Base-by-base conservation (phyloP, 2,888 invertebrate species). In the Cantharis lateralis region DNA sequence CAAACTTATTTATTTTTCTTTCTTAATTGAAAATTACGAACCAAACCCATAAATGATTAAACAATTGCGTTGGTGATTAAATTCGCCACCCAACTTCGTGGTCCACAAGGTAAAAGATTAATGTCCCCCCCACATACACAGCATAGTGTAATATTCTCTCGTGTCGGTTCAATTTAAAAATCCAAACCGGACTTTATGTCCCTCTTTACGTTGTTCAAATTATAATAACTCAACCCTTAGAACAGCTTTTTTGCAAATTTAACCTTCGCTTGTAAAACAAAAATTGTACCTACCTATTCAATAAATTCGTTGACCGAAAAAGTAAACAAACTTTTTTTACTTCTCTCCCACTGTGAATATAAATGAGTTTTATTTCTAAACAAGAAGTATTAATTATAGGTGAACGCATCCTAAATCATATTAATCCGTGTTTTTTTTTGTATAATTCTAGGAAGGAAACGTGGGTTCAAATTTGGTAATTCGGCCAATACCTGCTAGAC, bases 381-480 rank as follows among this genome's bases (percentile, higher is more conserved):
- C 48, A 48, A 48, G 48, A 48, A 48, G 48, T 48, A 48, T 48
- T 48, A 48, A 48, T 48, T 48, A 48, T 48, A 48, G 48, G 48
- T 48, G 48, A 48, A 48, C n/a, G 48, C 48, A 48, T 48, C 48
- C 48, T 48, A 48, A 48, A 48, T 48, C 48, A 48, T 48, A 62
- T 15, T 15, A 24, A 71, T 11, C 62, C 15, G 48, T n/a, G 13
- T 32, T 11, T 72, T 32, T 62, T 62, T 72, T 62, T 73, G 11
- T 26, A 13, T 63, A 18, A 15, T 82, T 82, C 69, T 91, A 97
- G 97, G 96, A 97, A 89, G 97, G 97, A 82, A 96, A 96, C 83
- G 96, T 98, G 82, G 97, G 97, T 80, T 93, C 95, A 87, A 94
- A 96, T 84, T 89, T 96, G 86, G 95, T 97, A 82, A 95, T 98